A percentile compares a stretch with the other conserved stretches of the same genome.
These are phyloP conservation scores for Poicephalus gulielmi DNA, from an alignment of 2,113 vertebrate species.

Conservation along the genomic window DNA sequence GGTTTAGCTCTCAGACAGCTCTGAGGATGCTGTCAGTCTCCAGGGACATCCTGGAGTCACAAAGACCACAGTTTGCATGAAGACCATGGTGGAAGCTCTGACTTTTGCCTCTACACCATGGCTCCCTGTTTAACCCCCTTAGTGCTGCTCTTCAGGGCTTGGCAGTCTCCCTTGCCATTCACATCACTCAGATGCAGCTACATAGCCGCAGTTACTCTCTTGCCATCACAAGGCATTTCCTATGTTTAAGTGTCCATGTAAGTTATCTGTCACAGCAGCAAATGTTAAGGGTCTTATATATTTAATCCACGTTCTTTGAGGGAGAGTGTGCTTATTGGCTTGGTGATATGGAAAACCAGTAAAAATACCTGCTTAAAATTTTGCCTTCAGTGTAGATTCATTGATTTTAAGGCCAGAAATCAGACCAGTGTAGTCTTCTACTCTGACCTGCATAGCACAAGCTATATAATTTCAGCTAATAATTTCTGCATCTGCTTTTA, in stretches of 20 bases:
- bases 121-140: neutral
- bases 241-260: neutral
- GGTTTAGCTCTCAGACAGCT: neutral
- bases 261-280: neutral
- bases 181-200: accelerated
- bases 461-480: conserved; percentile 20
- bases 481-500: conserved; percentile 2
- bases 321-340: neutral
- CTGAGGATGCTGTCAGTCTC: neutral
- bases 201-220: accelerated
- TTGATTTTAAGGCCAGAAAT: conserved; percentile 26
- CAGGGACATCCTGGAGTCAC: no score
- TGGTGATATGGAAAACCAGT: neutral
- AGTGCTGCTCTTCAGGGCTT: neutral
- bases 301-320: neutral
- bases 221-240: neutral
- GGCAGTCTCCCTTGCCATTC: accelerated
- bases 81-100: neutral
- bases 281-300: neutral
- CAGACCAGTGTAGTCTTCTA: neutral
- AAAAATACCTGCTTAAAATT: neutral
- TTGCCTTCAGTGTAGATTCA: neutral
- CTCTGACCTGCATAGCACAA: conserved; percentile 5
- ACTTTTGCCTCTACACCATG: accelerated
- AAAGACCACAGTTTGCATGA: neutral